Base-by-base conservation (phyloP, 2,888 invertebrate species). In the Netelia virgata region DNA sequence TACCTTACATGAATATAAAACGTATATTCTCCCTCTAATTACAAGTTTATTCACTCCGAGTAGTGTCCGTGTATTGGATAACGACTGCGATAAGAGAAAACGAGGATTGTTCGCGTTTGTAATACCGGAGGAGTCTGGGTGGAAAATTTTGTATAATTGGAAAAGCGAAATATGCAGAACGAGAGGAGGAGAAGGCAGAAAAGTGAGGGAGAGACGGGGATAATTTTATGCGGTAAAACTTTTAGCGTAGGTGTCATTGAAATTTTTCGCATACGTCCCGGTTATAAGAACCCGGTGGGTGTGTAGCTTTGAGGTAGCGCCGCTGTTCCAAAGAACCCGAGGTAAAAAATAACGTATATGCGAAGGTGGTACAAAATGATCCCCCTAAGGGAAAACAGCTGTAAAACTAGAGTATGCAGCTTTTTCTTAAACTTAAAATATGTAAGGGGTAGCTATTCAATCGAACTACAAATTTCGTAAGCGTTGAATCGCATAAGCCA, bases 21-120 rank as follows among this genome's bases (percentile, higher is more conserved):
- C 16, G n/a, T 47, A 55, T 50, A 55, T 64, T 82, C 64, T 55
- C 20, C 11, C 55, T n/a, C 41, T 70, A 82, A 82, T 72, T 61
- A 66, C 50, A 59, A 77, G 73, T 78, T 83, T 74, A 74, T 78
- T 68, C 68, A 73, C 64, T 80, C 28, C 64, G n/a, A 28, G 10
- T 16, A 3, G 63, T 16, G 28, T 50, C 43, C 43, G 53, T 74
- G 28, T 47, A 77, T 28, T 59, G 23, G 59, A 82, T 64, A 76
- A 76, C 57, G 53, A 70, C 20, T 36, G 76, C 59, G 70, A 64
- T 70, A 70, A 75, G 63, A 69, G 28, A 57, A 53, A 70, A 69
- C 36, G 55, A 28, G 59, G 57, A 81, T 57, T 64, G 36, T 18
- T 9, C 14, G 64, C 20, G 47, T 23, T 43, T 18, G 70, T 36